Evolutionary conservation across 2,113 vertebrate species (phyloP).

Genomic region (Oreocharis arfaki): DNA sequence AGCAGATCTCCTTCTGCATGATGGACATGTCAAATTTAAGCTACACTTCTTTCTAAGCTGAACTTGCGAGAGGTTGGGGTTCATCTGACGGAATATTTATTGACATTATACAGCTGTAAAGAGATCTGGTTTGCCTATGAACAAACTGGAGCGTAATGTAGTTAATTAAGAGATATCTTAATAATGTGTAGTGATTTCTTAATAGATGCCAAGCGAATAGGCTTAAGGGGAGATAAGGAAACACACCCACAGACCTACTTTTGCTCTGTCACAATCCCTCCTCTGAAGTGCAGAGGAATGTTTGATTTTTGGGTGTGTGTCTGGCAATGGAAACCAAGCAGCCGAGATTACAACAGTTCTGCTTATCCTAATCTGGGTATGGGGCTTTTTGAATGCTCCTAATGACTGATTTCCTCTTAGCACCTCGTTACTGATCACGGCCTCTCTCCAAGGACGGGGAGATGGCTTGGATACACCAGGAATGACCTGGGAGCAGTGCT

Average conservation of each 20-base stretch:
- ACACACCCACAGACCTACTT: neutral
- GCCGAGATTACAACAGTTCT: neutral
- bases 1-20: neutral
- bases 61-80: neutral
- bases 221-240: neutral
- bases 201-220: neutral
- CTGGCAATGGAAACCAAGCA: neutral
- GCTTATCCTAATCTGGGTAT: neutral
- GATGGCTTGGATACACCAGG: neutral
- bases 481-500: neutral
- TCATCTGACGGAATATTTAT: neutral
- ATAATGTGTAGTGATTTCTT: neutral
- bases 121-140: neutral
- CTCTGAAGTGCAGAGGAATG: constrained; percentile 1
- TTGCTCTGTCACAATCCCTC: neutral
- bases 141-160: neutral
- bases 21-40: neutral
- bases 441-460: neutral
- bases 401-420: neutral
- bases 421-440: neutral
- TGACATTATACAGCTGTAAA: neutral
- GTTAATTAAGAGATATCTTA: constrained; percentile 2
- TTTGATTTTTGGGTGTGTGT: constrained; percentile 36
- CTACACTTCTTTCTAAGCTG: neutral
- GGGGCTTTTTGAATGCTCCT: neutral